Evolutionary conservation across 2,113 vertebrate genomes (phyloP), one percentile per base, ranked within the genome.

Genomic region (Zosterops hypoxanthus): DNA sequence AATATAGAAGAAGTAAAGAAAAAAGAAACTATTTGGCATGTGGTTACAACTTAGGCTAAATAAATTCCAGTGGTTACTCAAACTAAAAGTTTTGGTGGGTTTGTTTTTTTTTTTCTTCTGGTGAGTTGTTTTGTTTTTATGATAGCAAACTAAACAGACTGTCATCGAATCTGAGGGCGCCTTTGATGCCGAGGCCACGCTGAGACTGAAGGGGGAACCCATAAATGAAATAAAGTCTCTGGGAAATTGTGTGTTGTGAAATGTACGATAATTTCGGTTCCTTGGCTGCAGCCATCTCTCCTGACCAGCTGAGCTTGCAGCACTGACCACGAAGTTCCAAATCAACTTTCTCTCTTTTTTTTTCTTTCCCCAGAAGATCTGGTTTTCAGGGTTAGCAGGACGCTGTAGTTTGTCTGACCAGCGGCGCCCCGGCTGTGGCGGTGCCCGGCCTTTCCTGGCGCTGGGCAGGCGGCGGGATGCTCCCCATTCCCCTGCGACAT

Each of bases 1-100:
- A 92, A 95, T 94, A 96, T 96, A 95, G 95, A 93, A 90, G 57
- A 29, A 68, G 75, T 18, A 89, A 66, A 90, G 78, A 89, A 87
- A 95, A 86, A 44, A 89, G 65, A 79, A 95, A 93, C 49, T 93
- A 94, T 88, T 72, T 92, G 59, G 73, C 41, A 69, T 90, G 85
- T 80, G 84, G 81, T 86, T 75, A 68, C 69, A 84, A 70, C 60
- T 86, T 73, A 60, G 69, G 69, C 72, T 92, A 94, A 88, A 94
- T 92, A 88, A 89, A 94, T 96, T 88, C 88, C 88, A 86, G 91
- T 53, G 91, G 91, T 84, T 86, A 88, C 69, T 79, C 86, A 70
- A 86, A 93, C 42, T 15, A 82, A 20, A 66, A 31, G 14, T 68
- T 71, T 77, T 46, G 29, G 42, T 24, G 12, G 3, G 1, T 44